phyloP scores from a whole-genome alignment of 1,140 invertebrate genomes.

The Neotoxoptera formosana region DNA sequence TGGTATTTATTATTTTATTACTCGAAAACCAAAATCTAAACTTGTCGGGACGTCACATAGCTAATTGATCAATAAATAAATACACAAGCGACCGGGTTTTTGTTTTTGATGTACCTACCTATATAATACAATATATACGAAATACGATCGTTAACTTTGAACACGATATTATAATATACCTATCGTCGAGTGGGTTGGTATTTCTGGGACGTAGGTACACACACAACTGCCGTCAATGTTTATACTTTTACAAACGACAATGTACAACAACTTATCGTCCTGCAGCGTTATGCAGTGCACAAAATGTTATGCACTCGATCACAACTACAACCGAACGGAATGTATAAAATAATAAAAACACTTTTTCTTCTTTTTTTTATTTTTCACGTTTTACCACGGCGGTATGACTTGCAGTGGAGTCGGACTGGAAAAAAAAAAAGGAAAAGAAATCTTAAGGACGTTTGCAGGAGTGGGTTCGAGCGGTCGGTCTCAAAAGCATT shows the following conservation, averaged over 20 bases:
- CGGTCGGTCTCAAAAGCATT: slow-evolving; percentile 48
- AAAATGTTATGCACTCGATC: neutral
- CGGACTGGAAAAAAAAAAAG: neutral
- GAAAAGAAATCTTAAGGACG: neutral
- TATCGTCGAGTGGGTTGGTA: neutral
- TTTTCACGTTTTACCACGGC: neutral
- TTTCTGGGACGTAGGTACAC: neutral
- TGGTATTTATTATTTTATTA: neutral
- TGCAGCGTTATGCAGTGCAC: too few species aligned
- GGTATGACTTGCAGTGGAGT: neutral
- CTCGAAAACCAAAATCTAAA: neutral
- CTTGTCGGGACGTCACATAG: neutral
- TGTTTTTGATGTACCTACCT: neutral
- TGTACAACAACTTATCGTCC: neutral
- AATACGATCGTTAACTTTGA: neutral
- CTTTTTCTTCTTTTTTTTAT: neutral
- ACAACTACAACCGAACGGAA: neutral
- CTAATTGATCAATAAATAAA: slow-evolving; percentile 5
- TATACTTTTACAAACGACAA: neutral
- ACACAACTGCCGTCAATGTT: neutral
- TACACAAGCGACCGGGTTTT: neutral
- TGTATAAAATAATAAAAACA: slow-evolving; percentile 26
- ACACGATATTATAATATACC: neutral
- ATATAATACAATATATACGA: neutral
- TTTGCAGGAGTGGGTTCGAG: neutral